Conservation (phyloP, 2,113 vertebrate genomes). For the Oostethus manadensis region DNA sequence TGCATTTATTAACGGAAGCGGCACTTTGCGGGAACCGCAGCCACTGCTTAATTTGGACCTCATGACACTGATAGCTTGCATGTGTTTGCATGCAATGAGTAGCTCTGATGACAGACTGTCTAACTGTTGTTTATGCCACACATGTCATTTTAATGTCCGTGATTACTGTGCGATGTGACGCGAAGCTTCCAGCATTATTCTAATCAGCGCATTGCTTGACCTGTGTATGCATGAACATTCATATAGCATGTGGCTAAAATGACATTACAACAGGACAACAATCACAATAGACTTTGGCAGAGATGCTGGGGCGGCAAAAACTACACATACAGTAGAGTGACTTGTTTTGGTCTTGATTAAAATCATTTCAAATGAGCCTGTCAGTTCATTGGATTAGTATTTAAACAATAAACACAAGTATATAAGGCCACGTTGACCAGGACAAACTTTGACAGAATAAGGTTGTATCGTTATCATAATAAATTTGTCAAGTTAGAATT, state of each 20-base stretch:
- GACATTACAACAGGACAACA: not conserved
- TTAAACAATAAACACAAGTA: not conserved
- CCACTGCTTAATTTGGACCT: conserved; percentile 45
- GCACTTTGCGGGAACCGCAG: conserved; percentile 33
- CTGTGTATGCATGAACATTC: not conserved
- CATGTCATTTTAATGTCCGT: not conserved
- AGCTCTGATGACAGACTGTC: not conserved
- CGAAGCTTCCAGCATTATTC: not conserved
- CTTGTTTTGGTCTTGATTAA: not conserved
- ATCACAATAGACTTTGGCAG: conserved; percentile 1
- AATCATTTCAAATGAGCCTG: not conserved
- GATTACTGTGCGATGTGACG: conserved; percentile 15
- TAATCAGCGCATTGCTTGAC: not conserved
- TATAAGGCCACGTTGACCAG: no score
- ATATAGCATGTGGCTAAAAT: not conserved
- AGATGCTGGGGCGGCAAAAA: not conserved
- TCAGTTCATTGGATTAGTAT: not conserved
- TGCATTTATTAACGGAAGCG: conserved; percentile 53
- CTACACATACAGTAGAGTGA: not conserved
- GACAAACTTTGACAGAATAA: no score
- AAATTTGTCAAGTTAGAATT: no score
- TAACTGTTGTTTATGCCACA: conserved; percentile 12
- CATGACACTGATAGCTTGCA: conserved; percentile 54
- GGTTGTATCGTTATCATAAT: no score
- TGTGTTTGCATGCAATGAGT: conserved; percentile 22